Evolutionary conservation across 1,140 invertebrate genomes (phyloP).

Genomic region (Chelonus insularis): DNA sequence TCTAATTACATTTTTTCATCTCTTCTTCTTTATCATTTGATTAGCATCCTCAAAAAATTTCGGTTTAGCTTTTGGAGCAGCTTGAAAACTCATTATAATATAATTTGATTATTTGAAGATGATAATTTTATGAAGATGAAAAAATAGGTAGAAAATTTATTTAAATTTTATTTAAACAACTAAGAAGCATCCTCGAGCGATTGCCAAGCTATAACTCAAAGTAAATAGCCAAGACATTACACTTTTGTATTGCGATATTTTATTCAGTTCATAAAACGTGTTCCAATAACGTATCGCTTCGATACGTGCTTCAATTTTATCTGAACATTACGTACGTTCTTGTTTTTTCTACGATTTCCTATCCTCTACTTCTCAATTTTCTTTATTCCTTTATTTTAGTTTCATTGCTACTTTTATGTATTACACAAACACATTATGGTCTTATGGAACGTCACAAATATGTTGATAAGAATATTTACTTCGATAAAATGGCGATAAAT

Average conservation of each 20-base stretch:
- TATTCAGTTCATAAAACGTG: conserved; percentile 54
- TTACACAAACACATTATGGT: too few relatives aligned
- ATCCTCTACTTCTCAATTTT: not conserved
- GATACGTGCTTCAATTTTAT: conserved; percentile 51
- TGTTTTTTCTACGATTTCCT: conserved; percentile 14
- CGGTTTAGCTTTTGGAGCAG: too few relatives aligned
- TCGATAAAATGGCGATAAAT: too few relatives aligned
- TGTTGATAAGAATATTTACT: too few relatives aligned
- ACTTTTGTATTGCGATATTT: conserved; percentile 47
- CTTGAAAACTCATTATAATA: too few relatives aligned
- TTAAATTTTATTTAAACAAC: conserved; percentile 32
- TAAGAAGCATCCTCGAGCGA: conserved; percentile 42
- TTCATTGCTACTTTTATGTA: not conserved
- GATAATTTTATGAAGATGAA: too few relatives aligned
- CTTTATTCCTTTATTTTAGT: not conserved
- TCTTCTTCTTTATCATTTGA: too few relatives aligned
- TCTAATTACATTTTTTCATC: too few relatives aligned
- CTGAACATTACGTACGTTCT: conserved; percentile 26
- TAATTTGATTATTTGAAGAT: too few relatives aligned
- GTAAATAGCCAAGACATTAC: conserved; percentile 45
- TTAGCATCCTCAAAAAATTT: too few relatives aligned
- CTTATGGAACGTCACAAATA: too few relatives aligned
- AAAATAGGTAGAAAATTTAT: too few relatives aligned
- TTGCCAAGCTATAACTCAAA: conserved; percentile 45
- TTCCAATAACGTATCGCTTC: conserved; percentile 44